Base-by-base conservation (phyloP, 2,888 invertebrate species). In the Cephus spinipes region DNA sequence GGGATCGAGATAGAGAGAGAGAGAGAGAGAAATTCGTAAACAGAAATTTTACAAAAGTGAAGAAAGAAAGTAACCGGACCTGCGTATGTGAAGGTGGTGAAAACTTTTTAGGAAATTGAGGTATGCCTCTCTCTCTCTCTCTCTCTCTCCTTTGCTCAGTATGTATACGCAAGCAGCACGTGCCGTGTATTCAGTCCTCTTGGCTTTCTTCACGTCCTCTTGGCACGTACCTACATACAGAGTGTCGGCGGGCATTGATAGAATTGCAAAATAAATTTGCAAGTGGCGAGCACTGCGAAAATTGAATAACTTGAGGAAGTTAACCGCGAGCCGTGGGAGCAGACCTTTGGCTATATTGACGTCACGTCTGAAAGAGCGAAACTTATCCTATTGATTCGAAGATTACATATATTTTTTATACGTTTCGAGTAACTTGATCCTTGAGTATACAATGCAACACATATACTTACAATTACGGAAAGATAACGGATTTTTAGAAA, bases 191-290 rank as follows among this genome's bases (percentile, higher is more conserved):
- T 40, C 40, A 40, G 40, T 40, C 40, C 40, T 40, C 40, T 40
- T 40, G 40, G 40, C 77, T 77, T 77, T 69, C 76, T 76, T 75
- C 73, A 73, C 55, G 75, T 80, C 78, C 79, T 77, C 74, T 77
- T 55, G 76, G 73, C 73, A 73, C 73, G 73, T 34, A 34, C 31
- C n/a, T 35, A 73, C 73, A 35, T 31, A 33, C 33, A 79, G 81
- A 78, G 80, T 77, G 79, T 69, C 73, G 81, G 77, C 77, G 81
- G 73, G 68, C 78, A 79, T 84, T 85, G 85, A 86, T 86, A 85
- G 85, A 86, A 86, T 86, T 84, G 85, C 84, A 84, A 85, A 86
- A 85, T 86, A 85, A 85, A 85, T 85, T 85, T 85, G 84, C 85
- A 85, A 85, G 84, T 83, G 85, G 84, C 83, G 83, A 84, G 84